Base-by-base conservation (phyloP, 2,888 invertebrate genomes). In the Ecdyonurus torrentis region DNA sequence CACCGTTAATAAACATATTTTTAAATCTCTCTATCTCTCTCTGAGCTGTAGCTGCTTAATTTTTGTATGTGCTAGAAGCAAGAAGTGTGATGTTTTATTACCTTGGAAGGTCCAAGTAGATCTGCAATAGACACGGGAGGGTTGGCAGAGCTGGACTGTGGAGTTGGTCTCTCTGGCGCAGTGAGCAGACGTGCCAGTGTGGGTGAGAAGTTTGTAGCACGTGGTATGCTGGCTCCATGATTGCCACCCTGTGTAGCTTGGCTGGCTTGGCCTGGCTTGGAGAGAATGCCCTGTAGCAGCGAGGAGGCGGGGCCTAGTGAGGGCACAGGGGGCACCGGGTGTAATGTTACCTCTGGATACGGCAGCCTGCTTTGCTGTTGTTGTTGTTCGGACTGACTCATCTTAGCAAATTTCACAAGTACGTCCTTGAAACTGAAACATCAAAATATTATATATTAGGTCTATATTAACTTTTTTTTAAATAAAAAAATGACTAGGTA, bases 161-260 rank as follows among this genome's bases (percentile, higher is more conserved):
- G 55, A 5, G 55, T 55, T 2, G 64, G 59, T 23, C 67, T 61
- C 66, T 78, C 78, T 5, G 78, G 78, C 65, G 88, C 87, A 67
- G 89, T 89, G 70, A 89, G 79, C 69, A 89, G 80, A 75, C 87
- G 81, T 68, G 89, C 89, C 74, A 89, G 80, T 69, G 89, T 89
- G 67, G 89, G 89, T 70, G 89, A 88, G 77, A 85, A 87, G 69
- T 85, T 80, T 69, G 77, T 72, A 73, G 81, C 80, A 70, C 81
- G 77, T 52, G 74, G 75, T 66, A 55, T 52, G 15, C 53, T 25
- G 23, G 53, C 61, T 7, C 52, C 52, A 24, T 52, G 52, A 53
- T 24, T 52, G n/a, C 52, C 52, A 19, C 61, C 61, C 19, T 55
- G 19, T 10, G 53, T 22, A 22, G 25, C 37, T 7, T 52, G 60